Conservation (phyloP, 37 sponge, comb jelly and placozoan genomes). For the Corticium candelabrum region DNA sequence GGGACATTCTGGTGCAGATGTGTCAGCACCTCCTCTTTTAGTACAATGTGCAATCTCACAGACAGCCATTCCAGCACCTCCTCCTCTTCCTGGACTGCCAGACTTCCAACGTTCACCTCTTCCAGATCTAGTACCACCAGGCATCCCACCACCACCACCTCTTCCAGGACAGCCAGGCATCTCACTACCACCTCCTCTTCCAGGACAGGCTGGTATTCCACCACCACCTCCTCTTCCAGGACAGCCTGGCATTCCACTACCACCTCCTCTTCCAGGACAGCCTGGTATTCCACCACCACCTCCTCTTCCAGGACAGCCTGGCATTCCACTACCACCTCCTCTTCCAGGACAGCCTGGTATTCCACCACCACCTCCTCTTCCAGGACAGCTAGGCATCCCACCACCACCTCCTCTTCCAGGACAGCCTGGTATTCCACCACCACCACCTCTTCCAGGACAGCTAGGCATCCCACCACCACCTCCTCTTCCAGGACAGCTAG, state of each 20-base stretch:
- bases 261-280: not conserved
- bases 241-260: not conserved
- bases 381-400: not conserved
- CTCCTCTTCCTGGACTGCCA: too few species aligned
- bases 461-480: not conserved
- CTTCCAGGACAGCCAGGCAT: not conserved
- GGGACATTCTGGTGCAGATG: too few species aligned
- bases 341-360: not conserved
- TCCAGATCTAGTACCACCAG: not conserved
- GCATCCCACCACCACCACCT: not conserved
- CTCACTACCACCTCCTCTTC: not conserved
- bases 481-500: not conserved
- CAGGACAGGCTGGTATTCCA: not conserved
- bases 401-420: not conserved
- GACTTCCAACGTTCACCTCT: not conserved
- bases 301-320: not conserved
- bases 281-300: not conserved
- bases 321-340: not conserved
- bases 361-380: not conserved
- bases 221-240: not conserved
- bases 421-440: not conserved
- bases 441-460: not conserved
- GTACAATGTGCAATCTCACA: too few species aligned
- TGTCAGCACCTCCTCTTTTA: too few species aligned
- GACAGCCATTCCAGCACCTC: too few species aligned